phyloP scores from a whole-genome alignment of 2,797 vertebrate genomes.

The Spondyliosoma cantharus region DNA sequence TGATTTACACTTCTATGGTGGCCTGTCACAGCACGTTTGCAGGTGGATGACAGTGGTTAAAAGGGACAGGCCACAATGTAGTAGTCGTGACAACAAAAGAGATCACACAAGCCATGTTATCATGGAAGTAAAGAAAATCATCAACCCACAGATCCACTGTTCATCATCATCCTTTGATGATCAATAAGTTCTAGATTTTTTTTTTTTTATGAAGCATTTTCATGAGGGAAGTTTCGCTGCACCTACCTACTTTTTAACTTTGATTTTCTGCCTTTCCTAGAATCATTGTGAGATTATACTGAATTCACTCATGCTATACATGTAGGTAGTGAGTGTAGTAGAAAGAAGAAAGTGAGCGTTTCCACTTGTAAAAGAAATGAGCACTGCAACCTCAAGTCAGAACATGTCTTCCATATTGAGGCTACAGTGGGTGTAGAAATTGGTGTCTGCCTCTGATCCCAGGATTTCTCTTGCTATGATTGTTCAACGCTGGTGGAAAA shows the following conservation, averaged over 20 bases:
- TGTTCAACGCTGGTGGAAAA: background rate
- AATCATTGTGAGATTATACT: background rate
- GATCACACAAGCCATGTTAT: background rate
- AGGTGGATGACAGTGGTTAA: conserved; percentile 27
- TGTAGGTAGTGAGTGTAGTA: background rate
- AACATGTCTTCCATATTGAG: conserved; percentile 4
- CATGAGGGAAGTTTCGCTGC: background rate
- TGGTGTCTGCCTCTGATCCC: conserved; percentile 22
- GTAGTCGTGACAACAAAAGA: conserved; percentile 32
- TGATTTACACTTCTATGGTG: conserved; percentile 20
- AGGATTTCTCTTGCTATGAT: background rate
- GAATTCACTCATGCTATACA: background rate
- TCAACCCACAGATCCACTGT: background rate
- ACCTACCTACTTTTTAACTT: background rate
- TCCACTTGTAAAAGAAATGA: background rate
- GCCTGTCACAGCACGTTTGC: conserved; percentile 35
- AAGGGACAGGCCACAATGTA: conserved; percentile 5
- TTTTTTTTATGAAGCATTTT: background rate
- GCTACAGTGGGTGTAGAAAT: conserved; percentile 8
- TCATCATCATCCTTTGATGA: background rate
- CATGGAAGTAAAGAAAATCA: background rate
- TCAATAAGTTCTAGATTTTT: background rate
- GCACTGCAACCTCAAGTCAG: background rate
- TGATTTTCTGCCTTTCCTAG: background rate
- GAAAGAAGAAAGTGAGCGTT: conserved; percentile 22